A percentile compares a stretch with the other conserved stretches of the same genome.
phyloP scores from a whole-genome alignment of 23 tunicate genomes.

The Ciona savignyi region DNA sequence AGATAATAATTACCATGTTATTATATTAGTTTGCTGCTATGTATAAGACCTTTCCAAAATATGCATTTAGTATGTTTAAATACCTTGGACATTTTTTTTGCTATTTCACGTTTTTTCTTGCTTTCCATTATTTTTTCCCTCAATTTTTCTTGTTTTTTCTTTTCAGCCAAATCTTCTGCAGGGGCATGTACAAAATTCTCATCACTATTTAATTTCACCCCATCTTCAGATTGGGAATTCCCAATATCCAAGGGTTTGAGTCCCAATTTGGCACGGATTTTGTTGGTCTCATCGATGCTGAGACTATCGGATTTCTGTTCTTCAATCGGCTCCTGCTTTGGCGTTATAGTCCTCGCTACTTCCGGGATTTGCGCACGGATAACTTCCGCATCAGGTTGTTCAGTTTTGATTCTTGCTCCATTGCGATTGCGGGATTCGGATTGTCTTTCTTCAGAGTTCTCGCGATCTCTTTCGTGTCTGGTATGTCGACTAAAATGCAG shows the following conservation, averaged over 20 bases:
- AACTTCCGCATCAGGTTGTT: neutral
- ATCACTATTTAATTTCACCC: constrained; percentile 9
- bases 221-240: constrained; percentile 8
- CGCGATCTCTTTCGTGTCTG: neutral
- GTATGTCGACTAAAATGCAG: neutral
- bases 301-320: constrained; percentile 22
- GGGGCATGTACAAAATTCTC: constrained; percentile 90
- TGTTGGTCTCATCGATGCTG: constrained; percentile 87
- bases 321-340: neutral
- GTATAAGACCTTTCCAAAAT: neutral
- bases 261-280: constrained; percentile 73
- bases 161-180: constrained; percentile 80
- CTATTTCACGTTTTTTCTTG: constrained; percentile 49
- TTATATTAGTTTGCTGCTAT: too few relatives aligned
- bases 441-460: neutral
- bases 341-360: neutral
- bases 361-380: neutral
- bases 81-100: constrained; percentile 66
- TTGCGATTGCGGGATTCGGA: neutral
- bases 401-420: neutral
- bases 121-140: constrained; percentile 69
- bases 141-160: constrained; percentile 63
- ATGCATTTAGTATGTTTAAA: too few relatives aligned
- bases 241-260: constrained; percentile 77
- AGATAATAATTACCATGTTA: too few relatives aligned